Conservation (phyloP, 2,113 vertebrate genomes). For the Albula goreensis region DNA sequence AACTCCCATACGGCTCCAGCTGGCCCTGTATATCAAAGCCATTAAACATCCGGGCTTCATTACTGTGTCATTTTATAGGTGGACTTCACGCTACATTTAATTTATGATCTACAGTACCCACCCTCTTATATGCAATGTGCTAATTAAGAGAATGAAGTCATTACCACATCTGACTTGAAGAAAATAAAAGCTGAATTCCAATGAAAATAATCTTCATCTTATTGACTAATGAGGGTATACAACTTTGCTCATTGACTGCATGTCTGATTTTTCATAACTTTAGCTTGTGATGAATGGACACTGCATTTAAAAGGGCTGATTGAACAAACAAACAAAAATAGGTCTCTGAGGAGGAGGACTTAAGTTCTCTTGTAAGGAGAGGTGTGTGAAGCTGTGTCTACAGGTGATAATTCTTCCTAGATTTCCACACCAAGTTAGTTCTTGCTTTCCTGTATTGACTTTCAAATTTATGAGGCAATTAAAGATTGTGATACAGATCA, state of each 20-base stretch:
- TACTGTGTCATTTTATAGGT: slow-evolving; percentile 30
- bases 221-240: neutral
- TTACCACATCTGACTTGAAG: neutral
- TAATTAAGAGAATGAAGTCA: slow-evolving; percentile 10
- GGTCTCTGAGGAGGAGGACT: neutral
- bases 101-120: slow-evolving; percentile 8
- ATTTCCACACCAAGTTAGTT: neutral
- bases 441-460: neutral
- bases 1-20: slow-evolving; percentile 41
- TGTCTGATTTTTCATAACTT: neutral
- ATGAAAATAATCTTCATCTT: neutral
- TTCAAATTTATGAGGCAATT: slow-evolving; percentile 31
- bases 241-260: neutral
- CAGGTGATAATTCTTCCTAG: neutral
- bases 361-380: neutral
- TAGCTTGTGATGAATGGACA: neutral
- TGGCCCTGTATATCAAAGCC: slow-evolving; percentile 52
- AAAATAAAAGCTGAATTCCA: neutral
- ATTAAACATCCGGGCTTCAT: slow-evolving; percentile 56
- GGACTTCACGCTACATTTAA: slow-evolving; percentile 16
- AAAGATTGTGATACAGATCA: slow-evolving; percentile 21
- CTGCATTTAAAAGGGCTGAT: neutral
- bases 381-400: neutral
- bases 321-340: neutral
- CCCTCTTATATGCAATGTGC: slow-evolving; percentile 26